Conservation (phyloP, 2,888 invertebrate species). For the Athetis lepigone region DNA sequence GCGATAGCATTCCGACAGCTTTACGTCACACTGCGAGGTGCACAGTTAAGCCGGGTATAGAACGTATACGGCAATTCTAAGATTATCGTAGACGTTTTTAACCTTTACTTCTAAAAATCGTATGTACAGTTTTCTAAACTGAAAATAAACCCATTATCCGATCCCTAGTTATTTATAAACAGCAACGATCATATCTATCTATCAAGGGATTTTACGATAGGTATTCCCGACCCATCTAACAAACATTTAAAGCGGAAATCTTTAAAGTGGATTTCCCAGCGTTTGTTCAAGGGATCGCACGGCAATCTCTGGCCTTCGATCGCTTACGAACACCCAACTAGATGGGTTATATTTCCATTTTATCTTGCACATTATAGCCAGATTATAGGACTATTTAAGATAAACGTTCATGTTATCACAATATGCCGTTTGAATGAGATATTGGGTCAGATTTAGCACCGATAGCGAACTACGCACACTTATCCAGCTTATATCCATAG, state of each 20-base stretch:
- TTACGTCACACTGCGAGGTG: too few species aligned
- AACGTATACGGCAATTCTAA: too few species aligned
- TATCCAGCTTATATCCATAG: too few species aligned
- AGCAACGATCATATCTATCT: background rate
- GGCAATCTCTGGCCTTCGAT: slow-evolving; percentile 16
- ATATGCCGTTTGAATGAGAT: slow-evolving; percentile 51
- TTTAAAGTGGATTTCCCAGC: slow-evolving; percentile 27
- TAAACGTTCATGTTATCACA: slow-evolving; percentile 44
- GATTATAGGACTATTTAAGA: slow-evolving; percentile 48
- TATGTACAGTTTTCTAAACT: too few species aligned
- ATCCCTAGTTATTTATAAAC: background rate
- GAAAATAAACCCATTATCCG: too few species aligned
- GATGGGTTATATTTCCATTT: slow-evolving; percentile 24
- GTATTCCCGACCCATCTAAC: slow-evolving; percentile 4
- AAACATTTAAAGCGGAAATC: slow-evolving; percentile 33
- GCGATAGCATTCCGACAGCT: too few species aligned
- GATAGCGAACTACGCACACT: too few species aligned
- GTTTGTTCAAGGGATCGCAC: slow-evolving; percentile 18
- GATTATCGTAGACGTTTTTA: too few species aligned
- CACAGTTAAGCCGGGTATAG: too few species aligned
- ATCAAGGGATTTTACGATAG: slow-evolving; percentile 16
- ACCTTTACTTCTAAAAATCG: too few species aligned
- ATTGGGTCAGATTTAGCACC: slow-evolving; percentile 58
- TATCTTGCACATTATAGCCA: slow-evolving; percentile 29
- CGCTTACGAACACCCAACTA: slow-evolving; percentile 24